phyloP scores from a whole-genome alignment of 2,888 invertebrate species.

The Lasioglossum oenotherae region DNA sequence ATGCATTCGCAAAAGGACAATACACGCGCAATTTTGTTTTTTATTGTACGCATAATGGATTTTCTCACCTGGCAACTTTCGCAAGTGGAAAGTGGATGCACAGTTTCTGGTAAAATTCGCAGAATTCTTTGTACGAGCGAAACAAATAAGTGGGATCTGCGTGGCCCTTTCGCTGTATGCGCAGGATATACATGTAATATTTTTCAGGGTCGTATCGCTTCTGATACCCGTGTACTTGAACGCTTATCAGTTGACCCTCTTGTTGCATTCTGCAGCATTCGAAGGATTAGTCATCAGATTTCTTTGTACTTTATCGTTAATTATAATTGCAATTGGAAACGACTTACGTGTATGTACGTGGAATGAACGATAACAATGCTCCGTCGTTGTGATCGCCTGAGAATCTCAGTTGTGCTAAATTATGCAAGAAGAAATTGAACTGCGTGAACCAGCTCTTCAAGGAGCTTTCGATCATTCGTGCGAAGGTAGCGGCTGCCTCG shows the following conservation, averaged over 20 bases:
- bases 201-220: conserved; percentile 99
- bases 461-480: conserved; percentile 97
- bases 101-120: conserved; percentile 97
- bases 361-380: conserved; percentile 96
- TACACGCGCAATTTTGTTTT: not conserved
- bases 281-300: not conserved
- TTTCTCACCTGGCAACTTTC: conserved; percentile 92
- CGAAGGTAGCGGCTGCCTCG: conserved; percentile 98
- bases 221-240: conserved; percentile 95
- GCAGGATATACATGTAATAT: conserved; percentile 96
- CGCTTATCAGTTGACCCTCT: conserved; percentile 94
- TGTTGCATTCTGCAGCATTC: conserved; percentile 90
- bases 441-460: conserved; percentile 97
- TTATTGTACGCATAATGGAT: not conserved
- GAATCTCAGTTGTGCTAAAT: conserved; percentile 96
- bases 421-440: conserved; percentile 99
- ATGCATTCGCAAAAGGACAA: not conserved
- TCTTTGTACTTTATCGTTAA: not conserved
- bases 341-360: conserved; percentile 95
- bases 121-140: conserved; percentile 98
- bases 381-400: conserved; percentile 93
- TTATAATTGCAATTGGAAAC: not conserved
- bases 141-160: conserved; percentile 95
- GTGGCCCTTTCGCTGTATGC: conserved; percentile 93
- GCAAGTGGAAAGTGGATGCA: conserved; percentile 96